Percentiles rank a stretch among this genome's conserved stretches.
These are phyloP conservation scores for Montipora capitata DNA, from an alignment of 92 coral and sea anemone genomes.

Conservation along the genomic window DNA sequence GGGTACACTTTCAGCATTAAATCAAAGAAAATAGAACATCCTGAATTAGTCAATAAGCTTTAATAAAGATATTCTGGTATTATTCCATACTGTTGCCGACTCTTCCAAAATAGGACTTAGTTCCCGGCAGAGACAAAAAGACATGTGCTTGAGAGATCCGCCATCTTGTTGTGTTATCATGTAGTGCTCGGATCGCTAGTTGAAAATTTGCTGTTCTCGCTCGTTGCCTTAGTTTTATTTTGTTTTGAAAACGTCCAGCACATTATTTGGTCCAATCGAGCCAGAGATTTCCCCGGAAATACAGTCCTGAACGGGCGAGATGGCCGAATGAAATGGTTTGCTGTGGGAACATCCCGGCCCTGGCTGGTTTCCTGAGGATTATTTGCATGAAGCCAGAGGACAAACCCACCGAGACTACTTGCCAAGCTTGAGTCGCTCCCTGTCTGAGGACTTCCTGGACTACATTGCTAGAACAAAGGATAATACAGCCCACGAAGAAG, in stretches of 20 bases:
- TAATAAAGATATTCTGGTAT: not conserved
- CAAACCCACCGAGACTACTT: no score
- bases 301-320: no score
- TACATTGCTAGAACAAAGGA: not conserved
- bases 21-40: not conserved
- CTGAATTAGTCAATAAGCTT: not conserved
- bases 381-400: not conserved
- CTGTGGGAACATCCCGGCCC: not conserved
- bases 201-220: no score
- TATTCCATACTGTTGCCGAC: slow-evolving; percentile 17
- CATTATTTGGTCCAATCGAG: no score
- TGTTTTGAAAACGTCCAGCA: no score
- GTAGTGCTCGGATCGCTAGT: no score
- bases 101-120: no score
- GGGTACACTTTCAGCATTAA: not conserved
- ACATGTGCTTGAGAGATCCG: no score
- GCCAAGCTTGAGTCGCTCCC: not conserved
- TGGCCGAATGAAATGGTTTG: not conserved
- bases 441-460: slow-evolving; percentile 8
- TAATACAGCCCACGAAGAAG: slow-evolving; percentile 5
- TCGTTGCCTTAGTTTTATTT: no score
- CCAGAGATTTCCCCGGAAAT: no score
- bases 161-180: no score
- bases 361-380: slow-evolving; percentile 10
- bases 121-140: no score